Base-by-base conservation (phyloP, 2,113 vertebrate species). In the Myocastor coypus region DNA sequence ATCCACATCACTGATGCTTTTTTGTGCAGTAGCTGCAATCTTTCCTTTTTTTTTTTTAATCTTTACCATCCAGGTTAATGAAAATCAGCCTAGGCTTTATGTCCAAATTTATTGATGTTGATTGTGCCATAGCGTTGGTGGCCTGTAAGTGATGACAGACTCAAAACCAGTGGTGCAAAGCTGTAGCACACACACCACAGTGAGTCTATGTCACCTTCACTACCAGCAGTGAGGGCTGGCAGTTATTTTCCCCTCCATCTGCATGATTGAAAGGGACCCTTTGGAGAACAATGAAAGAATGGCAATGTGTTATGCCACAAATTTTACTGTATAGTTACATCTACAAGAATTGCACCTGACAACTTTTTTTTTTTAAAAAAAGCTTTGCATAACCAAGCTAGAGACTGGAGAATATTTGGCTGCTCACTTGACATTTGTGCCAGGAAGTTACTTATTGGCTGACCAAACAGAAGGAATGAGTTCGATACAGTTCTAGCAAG, bases 361-460 rank as follows among this genome's bases (percentile, higher is more conserved):
- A 28, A 5, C 92, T 97, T 97, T 97, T 89, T 94, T 82, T 26
- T 66, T 64, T 30, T 30, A 12, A 61, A 61, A 57, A 57, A 16
- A 73, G 19, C 30, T 93, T 96, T 97, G 94, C 73, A 97, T 0
- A 0, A 78, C 96, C 71, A 95, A 12, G 83, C 68, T 95, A 20
- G 97, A 92, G 93, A 96, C 96, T 87, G 94, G 78, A 94, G 83
- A 83, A 81, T 50, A 34, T 96, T 97, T 97, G 97, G 94, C 96
- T 96, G 77, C 75, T 97, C 37, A 77, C 96, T 98, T 98, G 92
- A 97, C 91, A 95, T 97, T 75, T 95, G 89, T 57, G 82, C 93
- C 77, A 93, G 78, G 96, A 98, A 98, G 91, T 89, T 87, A 95
- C 97, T 94, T 94, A 96, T 95, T 94, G 75, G 42, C 82, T 96